These are phyloP conservation scores for Brachionus calyciflorus DNA, from an alignment of 1,140 invertebrate genomes.

Conservation along the genomic window DNA sequence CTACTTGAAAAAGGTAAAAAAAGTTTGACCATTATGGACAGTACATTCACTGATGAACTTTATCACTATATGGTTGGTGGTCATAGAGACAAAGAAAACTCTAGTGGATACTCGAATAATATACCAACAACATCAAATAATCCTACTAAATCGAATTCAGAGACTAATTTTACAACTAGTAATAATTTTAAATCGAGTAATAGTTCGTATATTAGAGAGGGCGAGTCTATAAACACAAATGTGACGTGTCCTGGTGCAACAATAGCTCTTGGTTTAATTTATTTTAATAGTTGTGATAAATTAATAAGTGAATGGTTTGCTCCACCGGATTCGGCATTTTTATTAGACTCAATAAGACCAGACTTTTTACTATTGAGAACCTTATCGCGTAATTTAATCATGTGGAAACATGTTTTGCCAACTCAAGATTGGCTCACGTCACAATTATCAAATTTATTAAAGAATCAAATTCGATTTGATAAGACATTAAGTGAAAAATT, in stretches of 20 bases:
- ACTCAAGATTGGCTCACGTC: constrained; percentile 6
- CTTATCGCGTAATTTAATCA: constrained; percentile 40
- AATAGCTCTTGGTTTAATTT: constrained; percentile 86
- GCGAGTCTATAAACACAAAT: constrained; percentile 88
- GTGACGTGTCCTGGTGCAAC: constrained; percentile 92
- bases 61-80: constrained; percentile 94
- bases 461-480: not conserved
- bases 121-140: constrained; percentile 52
- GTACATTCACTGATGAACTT: constrained; percentile 78
- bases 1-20: constrained; percentile 67
- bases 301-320: constrained; percentile 86
- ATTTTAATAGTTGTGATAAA: constrained; percentile 76
- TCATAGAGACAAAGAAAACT: constrained; percentile 63
- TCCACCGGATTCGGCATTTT: constrained; percentile 81
- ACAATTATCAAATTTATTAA: constrained; percentile 22
- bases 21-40: constrained; percentile 67
- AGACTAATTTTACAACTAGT: not conserved
- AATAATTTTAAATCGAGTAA: constrained; percentile 2
- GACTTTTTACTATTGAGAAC: constrained; percentile 80
- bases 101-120: constrained; percentile 4
- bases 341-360: constrained; percentile 85
- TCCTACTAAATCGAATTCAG: not conserved
- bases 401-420: constrained; percentile 17
- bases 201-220: constrained; percentile 66
- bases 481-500: constrained; percentile 36